These are phyloP conservation scores for Stegastes partitus DNA, from an alignment of 2,113 vertebrate species.

Conservation along the genomic window DNA sequence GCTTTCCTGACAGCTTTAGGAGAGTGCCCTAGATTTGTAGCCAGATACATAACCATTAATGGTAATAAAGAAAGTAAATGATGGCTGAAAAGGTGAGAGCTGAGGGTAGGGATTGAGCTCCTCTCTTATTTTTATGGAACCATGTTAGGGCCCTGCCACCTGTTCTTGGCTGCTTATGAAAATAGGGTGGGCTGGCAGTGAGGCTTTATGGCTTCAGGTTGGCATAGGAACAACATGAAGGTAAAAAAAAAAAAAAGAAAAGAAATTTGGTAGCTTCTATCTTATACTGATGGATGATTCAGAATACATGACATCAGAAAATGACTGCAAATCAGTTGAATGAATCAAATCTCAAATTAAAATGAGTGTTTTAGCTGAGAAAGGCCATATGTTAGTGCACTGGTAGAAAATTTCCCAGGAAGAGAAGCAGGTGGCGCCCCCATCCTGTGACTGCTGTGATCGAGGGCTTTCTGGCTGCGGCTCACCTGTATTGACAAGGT, in stretches of 20 bases:
- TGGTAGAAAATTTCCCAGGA: slow-evolving; percentile 22
- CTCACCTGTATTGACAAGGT: slow-evolving; percentile 45
- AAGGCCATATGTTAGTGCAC: slow-evolving; percentile 33
- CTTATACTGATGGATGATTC: neutral
- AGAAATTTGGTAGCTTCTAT: slow-evolving; percentile 25
- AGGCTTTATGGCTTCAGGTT: slow-evolving; percentile 66
- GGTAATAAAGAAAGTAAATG: slow-evolving; percentile 86
- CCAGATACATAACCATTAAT: slow-evolving; percentile 82
- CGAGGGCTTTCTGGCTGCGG: slow-evolving; percentile 37
- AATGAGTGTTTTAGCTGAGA: slow-evolving; percentile 7
- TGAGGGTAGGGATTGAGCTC: slow-evolving; percentile 70
- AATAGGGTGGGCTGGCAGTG: slow-evolving; percentile 70
- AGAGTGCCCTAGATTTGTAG: slow-evolving; percentile 82
- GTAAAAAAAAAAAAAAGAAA: no score
- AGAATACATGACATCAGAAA: slow-evolving; percentile 4
- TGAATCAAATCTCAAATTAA: neutral
- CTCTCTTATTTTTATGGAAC: slow-evolving; percentile 75
- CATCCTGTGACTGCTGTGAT: slow-evolving; percentile 17
- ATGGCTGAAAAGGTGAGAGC: slow-evolving; percentile 81
- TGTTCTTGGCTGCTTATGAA: slow-evolving; percentile 78
- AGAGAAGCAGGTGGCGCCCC: slow-evolving; percentile 10
- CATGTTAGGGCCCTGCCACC: slow-evolving; percentile 75
- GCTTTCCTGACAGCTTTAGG: slow-evolving; percentile 83
- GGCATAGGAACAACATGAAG: slow-evolving; percentile 36
- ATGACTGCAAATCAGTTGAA: neutral